Conservation (phyloP, 2,888 invertebrate species). For the Dysmachus trigonus region DNA sequence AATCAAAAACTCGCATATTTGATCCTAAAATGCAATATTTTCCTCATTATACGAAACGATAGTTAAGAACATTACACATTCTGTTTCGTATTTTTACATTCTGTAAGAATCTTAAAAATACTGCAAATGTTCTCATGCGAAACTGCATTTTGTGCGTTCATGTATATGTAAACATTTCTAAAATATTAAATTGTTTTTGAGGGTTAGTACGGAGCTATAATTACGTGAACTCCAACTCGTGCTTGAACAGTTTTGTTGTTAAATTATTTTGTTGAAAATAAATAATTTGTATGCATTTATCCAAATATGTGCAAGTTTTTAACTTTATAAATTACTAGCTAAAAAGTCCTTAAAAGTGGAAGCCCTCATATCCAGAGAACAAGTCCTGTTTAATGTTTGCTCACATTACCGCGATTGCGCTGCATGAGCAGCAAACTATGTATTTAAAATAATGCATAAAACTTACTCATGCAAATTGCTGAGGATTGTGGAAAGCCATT, state of each 20-base stretch:
- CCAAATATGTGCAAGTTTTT: too few species aligned
- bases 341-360: not conserved
- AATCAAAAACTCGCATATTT: too few species aligned
- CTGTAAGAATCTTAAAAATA: not conserved
- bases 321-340: not conserved
- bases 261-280: not conserved
- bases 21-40: too few species aligned
- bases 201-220: not conserved
- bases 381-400: not conserved
- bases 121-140: not conserved
- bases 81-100: too few species aligned
- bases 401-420: not conserved
- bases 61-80: too few species aligned
- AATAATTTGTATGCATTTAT: too few species aligned
- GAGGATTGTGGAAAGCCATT: not conserved
- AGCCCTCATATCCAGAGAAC: not conserved
- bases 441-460: not conserved
- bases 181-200: not conserved
- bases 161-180: not conserved
- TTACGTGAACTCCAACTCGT: not conserved
- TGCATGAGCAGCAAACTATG: not conserved
- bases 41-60: too few species aligned
- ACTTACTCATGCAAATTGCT: not conserved
- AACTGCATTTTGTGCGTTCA: not conserved
- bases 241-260: not conserved